Conservation (phyloP, 2,888 invertebrate genomes). For the Noctua fimbriata region DNA sequence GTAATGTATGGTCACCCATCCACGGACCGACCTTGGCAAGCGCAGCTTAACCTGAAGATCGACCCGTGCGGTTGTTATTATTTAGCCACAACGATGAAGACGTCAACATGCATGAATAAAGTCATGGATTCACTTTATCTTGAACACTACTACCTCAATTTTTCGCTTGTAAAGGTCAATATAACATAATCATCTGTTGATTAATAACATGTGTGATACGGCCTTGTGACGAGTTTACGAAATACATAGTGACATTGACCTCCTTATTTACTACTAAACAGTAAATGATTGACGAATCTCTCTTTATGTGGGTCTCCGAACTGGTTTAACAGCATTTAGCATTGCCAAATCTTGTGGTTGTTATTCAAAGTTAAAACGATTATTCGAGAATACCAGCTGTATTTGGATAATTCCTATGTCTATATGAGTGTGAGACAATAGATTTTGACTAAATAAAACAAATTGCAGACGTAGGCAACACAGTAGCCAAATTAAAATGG, state of each 20-base stretch:
- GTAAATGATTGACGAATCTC: neutral
- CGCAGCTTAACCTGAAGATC: neutral
- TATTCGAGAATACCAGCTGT: neutral
- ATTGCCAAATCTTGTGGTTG: conserved; percentile 18
- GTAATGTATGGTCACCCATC: neutral
- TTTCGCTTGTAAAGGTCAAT: conserved; percentile 26
- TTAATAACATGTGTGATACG: conserved; percentile 20
- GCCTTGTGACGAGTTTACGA: conserved; percentile 46
- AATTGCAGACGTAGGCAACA: too few relatives aligned
- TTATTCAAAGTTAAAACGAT: conserved; percentile 1
- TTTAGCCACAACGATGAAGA: neutral
- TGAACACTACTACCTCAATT: neutral
- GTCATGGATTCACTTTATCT: neutral
- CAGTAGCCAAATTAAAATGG: too few relatives aligned
- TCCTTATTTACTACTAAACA: conserved; percentile 37
- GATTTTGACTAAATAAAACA: neutral
- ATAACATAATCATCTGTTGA: conserved; percentile 40
- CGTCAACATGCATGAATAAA: neutral
- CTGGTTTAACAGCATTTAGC: conserved; percentile 16
- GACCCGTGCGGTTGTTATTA: neutral
- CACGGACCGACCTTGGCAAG: neutral
- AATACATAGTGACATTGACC: conserved; percentile 45
- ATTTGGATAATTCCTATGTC: neutral
- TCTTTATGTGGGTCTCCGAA: neutral
- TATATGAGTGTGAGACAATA: neutral